Evolutionary conservation across 2,113 vertebrate species (phyloP).

Genomic region (Crotophaga sulcirostris): DNA sequence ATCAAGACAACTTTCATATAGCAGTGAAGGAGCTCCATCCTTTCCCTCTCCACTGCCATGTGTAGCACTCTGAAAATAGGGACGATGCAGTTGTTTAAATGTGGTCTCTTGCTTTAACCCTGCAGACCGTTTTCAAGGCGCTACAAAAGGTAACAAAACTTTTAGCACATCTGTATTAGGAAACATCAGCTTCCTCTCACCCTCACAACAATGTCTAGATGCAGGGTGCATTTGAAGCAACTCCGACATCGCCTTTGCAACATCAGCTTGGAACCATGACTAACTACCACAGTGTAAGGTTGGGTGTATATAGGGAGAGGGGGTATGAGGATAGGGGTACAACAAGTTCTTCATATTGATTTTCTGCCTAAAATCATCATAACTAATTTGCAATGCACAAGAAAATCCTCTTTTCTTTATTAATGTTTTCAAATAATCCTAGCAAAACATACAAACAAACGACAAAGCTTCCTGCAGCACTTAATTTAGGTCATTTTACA

Average conservation of each 20-base stretch:
- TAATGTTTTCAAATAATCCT: slow-evolving; percentile 6
- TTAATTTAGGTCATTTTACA: background rate
- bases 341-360: background rate
- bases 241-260: background rate
- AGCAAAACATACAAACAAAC: background rate
- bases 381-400: background rate
- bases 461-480: background rate
- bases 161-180: background rate
- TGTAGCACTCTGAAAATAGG: background rate
- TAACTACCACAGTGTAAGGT: background rate
- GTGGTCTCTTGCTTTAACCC: background rate
- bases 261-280: background rate
- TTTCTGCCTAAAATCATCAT: background rate
- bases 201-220: background rate
- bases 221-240: background rate
- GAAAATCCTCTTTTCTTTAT: background rate
- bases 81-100: background rate
- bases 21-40: background rate
- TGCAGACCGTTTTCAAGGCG: background rate
- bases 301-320: rapidly evolving
- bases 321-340: background rate
- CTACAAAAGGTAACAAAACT: background rate
- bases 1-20: background rate
- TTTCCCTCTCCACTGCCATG: background rate
- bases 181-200: background rate